Conservation (phyloP, 2,797 vertebrate genomes). For the Anomalospiza imberbis region DNA sequence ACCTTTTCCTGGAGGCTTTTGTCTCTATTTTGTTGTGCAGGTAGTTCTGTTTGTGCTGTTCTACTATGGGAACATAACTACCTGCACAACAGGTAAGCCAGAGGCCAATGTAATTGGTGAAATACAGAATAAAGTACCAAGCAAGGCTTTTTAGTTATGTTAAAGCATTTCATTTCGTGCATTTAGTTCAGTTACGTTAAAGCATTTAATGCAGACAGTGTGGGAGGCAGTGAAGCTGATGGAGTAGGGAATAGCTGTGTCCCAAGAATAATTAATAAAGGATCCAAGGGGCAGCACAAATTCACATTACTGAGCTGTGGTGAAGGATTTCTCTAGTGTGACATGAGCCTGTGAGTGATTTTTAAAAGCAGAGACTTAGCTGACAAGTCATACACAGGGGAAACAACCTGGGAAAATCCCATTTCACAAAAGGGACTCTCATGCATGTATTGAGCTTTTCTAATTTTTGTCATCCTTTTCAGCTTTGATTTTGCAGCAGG, state of each 20-base stretch:
- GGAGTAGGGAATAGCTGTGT: background rate
- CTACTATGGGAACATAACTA: background rate
- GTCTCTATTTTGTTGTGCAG: background rate
- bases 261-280: background rate
- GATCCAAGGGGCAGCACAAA: background rate
- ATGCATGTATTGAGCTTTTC: background rate
- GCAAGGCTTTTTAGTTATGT: background rate
- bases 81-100: background rate
- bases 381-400: background rate
- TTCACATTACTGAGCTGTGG: background rate
- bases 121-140: background rate
- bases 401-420: background rate
- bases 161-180: too few species aligned
- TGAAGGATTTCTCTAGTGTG: background rate
- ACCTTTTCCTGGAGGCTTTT: background rate
- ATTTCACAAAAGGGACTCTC: background rate
- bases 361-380: background rate
- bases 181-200: background rate
- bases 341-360: background rate
- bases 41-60: background rate
- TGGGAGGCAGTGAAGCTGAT: background rate
- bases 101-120: background rate
- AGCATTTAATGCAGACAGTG: background rate
- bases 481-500: background rate
- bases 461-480: background rate